Base-by-base conservation (phyloP, 2,113 vertebrate species). In the Eclectus roratus region DNA sequence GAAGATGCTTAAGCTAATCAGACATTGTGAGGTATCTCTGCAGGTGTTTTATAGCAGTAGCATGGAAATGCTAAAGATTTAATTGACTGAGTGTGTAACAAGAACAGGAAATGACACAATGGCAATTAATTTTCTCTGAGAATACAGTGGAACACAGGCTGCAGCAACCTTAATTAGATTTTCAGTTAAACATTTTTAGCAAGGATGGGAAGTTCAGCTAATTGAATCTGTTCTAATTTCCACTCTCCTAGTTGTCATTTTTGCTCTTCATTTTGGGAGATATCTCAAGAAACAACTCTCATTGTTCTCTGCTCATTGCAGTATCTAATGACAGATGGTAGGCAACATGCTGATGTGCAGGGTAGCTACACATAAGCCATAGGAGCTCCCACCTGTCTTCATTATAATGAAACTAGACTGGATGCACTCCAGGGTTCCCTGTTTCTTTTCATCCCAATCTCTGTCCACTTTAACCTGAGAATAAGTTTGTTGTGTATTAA, bases 211-310 rank as follows among this genome's bases (percentile, higher is more conserved):
- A 90, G 89, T 94, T 92, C 80, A 74, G 71, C 64, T 93, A 93
- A 92, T 81, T 85, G 94, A 94, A 83, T 89, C 84, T 79, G 64
- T 71, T 90, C 93, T 89, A 69, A 72, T 96, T 97, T 97, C 55
- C 52, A 88, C 92, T 55, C 73, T 88, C 82, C 83, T 77, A n/a
- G 71, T 94, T 76, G 80, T 60, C 21, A 69, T 39, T 85, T 94
- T 89, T 87, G 84, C 72, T 85, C 50, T 72, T 20, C 4, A 37
- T 64, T 49, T 91, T 85, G 50, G 64, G 79, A 78, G n/a, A 12
- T 61, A 23, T 49, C 72, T 91, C 69, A 68, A 60, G 73, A 71
- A 91, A 46, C 41, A 24, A 46, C 46, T 86, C 61, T 83, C 35
- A 35, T 96, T 91, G 74, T 95, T 84, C 70, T 88, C 82, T 58